Evolutionary conservation across 2,888 invertebrate genomes (phyloP).

Genomic region (Eupithecia vulgata): DNA sequence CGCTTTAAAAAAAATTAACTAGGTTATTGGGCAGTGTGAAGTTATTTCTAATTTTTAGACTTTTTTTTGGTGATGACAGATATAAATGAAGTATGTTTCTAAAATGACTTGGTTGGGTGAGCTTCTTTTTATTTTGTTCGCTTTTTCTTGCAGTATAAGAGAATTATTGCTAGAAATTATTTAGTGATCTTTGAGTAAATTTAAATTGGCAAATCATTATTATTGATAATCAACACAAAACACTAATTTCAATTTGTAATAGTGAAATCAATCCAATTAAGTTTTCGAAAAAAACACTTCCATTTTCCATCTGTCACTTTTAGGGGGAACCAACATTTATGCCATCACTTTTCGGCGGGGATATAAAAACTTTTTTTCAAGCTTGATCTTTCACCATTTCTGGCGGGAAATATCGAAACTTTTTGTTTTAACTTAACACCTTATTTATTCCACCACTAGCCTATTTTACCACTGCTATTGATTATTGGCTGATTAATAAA

Average conservation of each 20-base stretch:
- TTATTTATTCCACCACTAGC: neutral
- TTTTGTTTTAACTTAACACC: neutral
- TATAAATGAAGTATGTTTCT: neutral
- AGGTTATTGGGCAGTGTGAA: neutral
- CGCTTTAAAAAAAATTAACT: neutral
- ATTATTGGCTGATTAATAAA: constrained; percentile 20
- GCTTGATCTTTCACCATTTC: neutral
- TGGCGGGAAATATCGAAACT: neutral
- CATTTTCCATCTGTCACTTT: neutral
- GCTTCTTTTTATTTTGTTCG: neutral
- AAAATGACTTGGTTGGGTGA: neutral
- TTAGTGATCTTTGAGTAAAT: neutral
- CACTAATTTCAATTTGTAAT: neutral
- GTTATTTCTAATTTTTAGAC: neutral
- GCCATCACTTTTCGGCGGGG: neutral
- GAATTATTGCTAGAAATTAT: neutral
- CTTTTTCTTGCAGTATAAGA: neutral
- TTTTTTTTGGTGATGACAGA: neutral
- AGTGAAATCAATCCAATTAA: neutral
- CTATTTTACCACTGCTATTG: constrained; percentile 22
- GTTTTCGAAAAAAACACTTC: neutral
- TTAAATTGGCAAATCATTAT: neutral
- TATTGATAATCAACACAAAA: neutral
- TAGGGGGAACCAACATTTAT: neutral
- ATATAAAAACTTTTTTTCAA: neutral